phyloP scores from a whole-genome alignment of 1,140 invertebrate species.

The Anastrepha ludens region DNA sequence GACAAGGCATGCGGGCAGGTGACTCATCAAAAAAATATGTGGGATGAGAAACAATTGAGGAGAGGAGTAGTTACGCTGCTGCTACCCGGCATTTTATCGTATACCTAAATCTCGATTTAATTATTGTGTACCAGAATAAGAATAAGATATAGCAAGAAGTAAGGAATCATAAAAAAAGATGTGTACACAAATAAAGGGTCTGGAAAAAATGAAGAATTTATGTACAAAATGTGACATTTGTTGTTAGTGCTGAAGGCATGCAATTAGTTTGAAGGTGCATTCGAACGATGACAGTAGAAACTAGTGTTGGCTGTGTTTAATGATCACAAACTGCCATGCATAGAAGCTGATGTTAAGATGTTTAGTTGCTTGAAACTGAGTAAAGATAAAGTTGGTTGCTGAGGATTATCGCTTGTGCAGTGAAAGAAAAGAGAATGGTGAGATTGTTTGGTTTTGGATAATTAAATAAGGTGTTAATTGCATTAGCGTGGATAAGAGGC shows the following conservation, averaged over 20 bases:
- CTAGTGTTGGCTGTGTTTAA: conserved; percentile 10
- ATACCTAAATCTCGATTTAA: conserved; percentile 20
- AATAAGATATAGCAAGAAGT: background rate
- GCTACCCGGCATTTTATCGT: background rate
- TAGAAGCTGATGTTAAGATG: background rate
- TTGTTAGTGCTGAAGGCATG: background rate
- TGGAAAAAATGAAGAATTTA: conserved; percentile 2
- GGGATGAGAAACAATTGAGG: background rate
- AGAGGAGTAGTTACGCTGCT: background rate
- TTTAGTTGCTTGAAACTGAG: conserved; percentile 12
- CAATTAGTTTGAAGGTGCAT: conserved; percentile 3
- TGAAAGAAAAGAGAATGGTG: conserved; percentile 15
- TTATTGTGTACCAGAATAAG: conserved; percentile 15
- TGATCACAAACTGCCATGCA: background rate
- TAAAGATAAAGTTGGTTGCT: conserved; percentile 39
- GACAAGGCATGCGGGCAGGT: background rate
- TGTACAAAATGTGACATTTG: background rate
- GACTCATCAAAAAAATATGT: conserved; percentile 43
- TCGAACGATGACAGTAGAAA: background rate
- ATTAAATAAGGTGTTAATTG: conserved; percentile 15
- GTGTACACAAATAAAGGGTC: background rate
- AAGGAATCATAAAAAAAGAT: background rate
- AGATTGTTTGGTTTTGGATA: background rate
- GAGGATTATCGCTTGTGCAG: background rate
- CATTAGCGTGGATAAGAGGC: background rate